These are phyloP conservation scores for Lepidostoma basale DNA, from an alignment of 1,140 invertebrate genomes.

Conservation along the genomic window DNA sequence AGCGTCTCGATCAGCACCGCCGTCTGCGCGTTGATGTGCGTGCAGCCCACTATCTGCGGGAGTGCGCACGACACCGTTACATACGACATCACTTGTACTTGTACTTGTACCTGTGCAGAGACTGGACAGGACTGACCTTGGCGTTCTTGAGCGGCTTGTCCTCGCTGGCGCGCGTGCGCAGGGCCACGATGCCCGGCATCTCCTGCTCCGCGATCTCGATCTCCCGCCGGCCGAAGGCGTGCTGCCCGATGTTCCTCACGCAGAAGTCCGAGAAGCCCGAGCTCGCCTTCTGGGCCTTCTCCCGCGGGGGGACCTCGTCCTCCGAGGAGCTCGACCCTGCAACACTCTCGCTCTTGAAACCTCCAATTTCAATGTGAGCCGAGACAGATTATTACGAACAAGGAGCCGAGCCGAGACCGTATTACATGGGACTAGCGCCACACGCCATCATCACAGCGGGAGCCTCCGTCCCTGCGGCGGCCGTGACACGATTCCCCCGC, in stretches of 20 bases:
- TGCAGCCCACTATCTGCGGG: conserved; percentile 87
- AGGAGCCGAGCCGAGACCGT: too few species aligned
- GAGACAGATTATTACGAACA: too few species aligned
- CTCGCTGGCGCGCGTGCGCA: conserved; percentile 86
- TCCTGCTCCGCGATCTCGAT: conserved; percentile 99
- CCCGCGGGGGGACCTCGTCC: conserved; percentile 72
- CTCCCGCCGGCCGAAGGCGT: conserved; percentile 92
- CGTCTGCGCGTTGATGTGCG: conserved; percentile 97
- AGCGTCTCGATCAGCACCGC: conserved; percentile 95
- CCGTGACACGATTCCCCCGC: too few species aligned
- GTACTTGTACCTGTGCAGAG: background rate
- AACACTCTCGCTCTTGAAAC: too few species aligned
- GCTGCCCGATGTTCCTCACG: conserved; percentile 88
- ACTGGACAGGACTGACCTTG: conserved; percentile 60
- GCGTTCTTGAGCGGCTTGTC: conserved; percentile 95
- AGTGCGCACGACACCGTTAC: background rate
- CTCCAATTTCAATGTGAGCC: too few species aligned
- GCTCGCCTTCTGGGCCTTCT: conserved; percentile 83
- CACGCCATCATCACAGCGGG: too few species aligned
- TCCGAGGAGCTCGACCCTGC: conserved; percentile 58
- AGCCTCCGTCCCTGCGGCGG: too few species aligned
- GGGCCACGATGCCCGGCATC: conserved; percentile 97
- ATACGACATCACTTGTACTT: background rate
- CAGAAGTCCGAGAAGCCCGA: conserved; percentile 87
- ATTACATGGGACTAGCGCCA: too few species aligned